These are phyloP conservation scores for Buceros bicornis DNA, from an alignment of 2,797 vertebrate genomes.

Conservation along the genomic window DNA sequence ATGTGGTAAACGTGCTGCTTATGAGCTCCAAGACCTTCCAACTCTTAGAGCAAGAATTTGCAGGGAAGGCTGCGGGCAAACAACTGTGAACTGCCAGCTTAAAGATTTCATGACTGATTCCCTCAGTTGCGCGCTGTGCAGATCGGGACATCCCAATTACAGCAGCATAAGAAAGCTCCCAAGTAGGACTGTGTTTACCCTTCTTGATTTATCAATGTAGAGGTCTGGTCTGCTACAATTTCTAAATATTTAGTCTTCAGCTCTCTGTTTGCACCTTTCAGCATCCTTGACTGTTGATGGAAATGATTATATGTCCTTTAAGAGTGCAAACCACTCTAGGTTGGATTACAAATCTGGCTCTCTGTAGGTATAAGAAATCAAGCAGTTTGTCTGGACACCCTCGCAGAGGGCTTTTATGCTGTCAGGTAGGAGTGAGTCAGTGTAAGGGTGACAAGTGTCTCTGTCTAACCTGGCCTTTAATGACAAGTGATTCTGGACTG, in stretches of 20 bases:
- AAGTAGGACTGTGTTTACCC: neutral
- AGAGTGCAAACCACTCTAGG: neutral
- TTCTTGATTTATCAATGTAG: neutral
- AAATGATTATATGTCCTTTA: neutral
- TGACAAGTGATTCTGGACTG: neutral
- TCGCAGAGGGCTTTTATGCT: neutral
- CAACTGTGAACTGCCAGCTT: neutral
- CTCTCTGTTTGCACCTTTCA: neutral
- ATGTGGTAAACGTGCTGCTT: neutral
- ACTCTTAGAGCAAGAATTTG: neutral
- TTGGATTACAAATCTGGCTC: neutral
- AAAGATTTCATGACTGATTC: neutral
- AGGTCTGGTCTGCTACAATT: neutral
- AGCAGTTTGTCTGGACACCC: neutral
- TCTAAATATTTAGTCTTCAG: neutral
- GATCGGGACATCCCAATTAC: neutral
- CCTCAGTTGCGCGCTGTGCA: neutral
- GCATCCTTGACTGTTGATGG: neutral
- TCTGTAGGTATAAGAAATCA: neutral
- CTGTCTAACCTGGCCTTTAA: neutral
- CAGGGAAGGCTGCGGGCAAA: neutral
- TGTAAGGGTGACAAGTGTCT: neutral
- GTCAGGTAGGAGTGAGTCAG: neutral
- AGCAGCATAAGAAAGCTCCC: neutral
- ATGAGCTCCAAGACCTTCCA: neutral